Evolutionary conservation across 2,113 vertebrate species (phyloP), one percentile per base, ranked within the genome.

Genomic region (Heterocephalus glaber): DNA sequence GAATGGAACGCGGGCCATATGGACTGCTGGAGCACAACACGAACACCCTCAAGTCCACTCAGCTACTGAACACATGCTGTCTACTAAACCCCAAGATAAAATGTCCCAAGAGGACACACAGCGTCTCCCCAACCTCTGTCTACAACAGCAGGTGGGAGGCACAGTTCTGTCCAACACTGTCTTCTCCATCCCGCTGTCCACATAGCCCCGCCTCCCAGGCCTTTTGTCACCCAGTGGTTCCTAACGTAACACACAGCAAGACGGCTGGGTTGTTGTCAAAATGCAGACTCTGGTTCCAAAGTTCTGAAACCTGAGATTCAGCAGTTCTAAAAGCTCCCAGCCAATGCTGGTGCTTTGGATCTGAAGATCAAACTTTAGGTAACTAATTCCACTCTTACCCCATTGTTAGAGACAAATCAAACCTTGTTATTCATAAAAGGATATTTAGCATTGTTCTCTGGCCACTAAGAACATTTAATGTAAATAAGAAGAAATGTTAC

Each of bases 201-300:
- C 47, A 38, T 2, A 8, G n/a, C 11, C 1, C 24, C 41, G 30
- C 19, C 12, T 58, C 38, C 35, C 65, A 60, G 54, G 4, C 0
- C 47, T 54, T 35, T 83, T 33, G 87, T 79, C 2, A 80, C 58
- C 49, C 65, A 14, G 19, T 22, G 3, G 12, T 66, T 91, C 88
- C 65, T 10, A 9, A 26, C 41, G 47, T 11, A 60, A 86, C 22
- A 4, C 16, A 44, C 26, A n/a, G 17, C 7, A 72, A n/a, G 81
- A 76, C 82, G 8, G n/a, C 35, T 47, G 65, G n/a, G 30, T 49
- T 77, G 77, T 86, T 70, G 44, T 52, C 72, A 70, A 76, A 66
- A 80, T 38, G 58, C 16, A 93, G 58, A 85, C 68, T 92, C 85
- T 88, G 7, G 5, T 52, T 95, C 52, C 38, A 47, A 96, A 92